Conservation (phyloP, 2,797 vertebrate species). For the Eidolon dupreanum region DNA sequence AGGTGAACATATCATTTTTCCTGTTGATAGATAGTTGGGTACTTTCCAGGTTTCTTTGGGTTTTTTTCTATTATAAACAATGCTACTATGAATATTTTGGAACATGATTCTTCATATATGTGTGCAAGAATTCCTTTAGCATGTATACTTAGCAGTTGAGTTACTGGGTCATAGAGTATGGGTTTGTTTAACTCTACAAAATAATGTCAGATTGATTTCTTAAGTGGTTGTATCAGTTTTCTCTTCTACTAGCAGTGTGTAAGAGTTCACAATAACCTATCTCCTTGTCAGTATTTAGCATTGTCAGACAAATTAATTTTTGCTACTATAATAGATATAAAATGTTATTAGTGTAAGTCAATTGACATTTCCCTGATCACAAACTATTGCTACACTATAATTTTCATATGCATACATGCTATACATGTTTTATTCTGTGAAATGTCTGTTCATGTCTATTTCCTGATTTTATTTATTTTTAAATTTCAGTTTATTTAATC, state of each 20-base stretch:
- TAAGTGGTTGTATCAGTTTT: not conserved
- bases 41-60: not conserved
- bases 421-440: not conserved
- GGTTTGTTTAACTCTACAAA: not conserved
- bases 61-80: not conserved
- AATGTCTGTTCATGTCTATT: not conserved
- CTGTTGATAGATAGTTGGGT: not conserved
- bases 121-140: not conserved
- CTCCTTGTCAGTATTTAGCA: not conserved
- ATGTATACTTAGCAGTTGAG: not conserved
- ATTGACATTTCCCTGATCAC: not conserved
- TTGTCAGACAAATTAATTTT: not conserved
- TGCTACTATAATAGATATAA: not conserved
- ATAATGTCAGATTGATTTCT: not conserved
- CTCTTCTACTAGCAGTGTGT: not conserved
- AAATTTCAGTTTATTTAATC: no score
- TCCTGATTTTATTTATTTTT: not conserved
- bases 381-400: not conserved
- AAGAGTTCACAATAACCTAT: not conserved
- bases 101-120: not conserved
- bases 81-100: not conserved
- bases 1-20: not conserved
- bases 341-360: not conserved
- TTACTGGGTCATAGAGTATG: not conserved
- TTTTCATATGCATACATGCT: not conserved